These are phyloP conservation scores for Sanderia malayensis DNA, from an alignment of 30 jellyfish, hydroid and myxozoan genomes.

Conservation along the genomic window DNA sequence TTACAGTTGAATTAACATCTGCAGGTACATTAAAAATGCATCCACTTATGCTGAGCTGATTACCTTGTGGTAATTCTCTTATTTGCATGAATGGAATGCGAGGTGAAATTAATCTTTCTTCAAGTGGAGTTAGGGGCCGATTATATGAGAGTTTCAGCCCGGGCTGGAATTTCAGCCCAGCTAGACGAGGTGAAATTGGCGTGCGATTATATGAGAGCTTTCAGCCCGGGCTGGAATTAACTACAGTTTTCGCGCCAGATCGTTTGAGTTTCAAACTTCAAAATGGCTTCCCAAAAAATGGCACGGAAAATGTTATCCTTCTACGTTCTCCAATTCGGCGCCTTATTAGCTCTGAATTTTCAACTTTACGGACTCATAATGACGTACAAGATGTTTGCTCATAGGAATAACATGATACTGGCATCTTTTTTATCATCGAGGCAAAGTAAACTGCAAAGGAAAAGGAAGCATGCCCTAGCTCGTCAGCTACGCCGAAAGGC, in stretches of 20 bases:
- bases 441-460: slow-evolving; percentile 36
- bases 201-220: slow-evolving; percentile 18
- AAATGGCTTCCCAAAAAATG: slow-evolving; percentile 19
- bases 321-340: slow-evolving; percentile 16
- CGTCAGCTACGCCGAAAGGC: slow-evolving; percentile 25
- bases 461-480: slow-evolving; percentile 21
- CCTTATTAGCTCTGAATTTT: slow-evolving; percentile 16
- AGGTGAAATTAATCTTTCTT: too few species aligned
- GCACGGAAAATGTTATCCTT: slow-evolving; percentile 35
- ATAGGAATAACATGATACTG: slow-evolving; percentile 20
- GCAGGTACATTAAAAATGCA: too few species aligned
- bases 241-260: slow-evolving; percentile 16
- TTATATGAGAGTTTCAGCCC: slow-evolving; percentile 18
- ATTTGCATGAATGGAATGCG: too few species aligned
- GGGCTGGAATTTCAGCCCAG: slow-evolving; percentile 3
- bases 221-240: slow-evolving; percentile 39
- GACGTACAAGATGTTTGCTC: slow-evolving; percentile 24
- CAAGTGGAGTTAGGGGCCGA: too few species aligned
- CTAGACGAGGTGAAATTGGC: slow-evolving; percentile 25
- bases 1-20: too few species aligned
- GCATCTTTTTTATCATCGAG: slow-evolving; percentile 27
- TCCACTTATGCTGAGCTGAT: too few species aligned
- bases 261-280: neutral
- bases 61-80: too few species aligned
- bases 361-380: slow-evolving; percentile 34